Base-by-base conservation (phyloP, 2,888 invertebrate species). In the Lissonota sp. region DNA sequence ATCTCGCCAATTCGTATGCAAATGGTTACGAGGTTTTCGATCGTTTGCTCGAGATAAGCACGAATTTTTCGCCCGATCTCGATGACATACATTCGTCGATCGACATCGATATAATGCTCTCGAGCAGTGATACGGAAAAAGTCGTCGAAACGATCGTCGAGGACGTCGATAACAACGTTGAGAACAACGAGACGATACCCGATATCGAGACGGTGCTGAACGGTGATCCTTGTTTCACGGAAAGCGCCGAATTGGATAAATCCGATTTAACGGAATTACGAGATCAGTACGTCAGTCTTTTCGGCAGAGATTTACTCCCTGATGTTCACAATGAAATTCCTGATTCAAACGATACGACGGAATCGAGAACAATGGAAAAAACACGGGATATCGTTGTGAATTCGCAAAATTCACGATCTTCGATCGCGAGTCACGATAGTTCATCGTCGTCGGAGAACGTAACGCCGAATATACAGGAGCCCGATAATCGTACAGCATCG, bases 211-310 rank as follows among this genome's bases (percentile, higher is more conserved):
- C 78, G 6, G 85, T 86, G 0, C 72, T 86, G 0, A 86, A 84
- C 69, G 86, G 86, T 46, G 86, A 86, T 82, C 86, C 86, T 0
- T 86, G 85, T 62, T 86, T 86, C 63, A 86, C 85, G 8, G 83
- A 86, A 70, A 86, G 85, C 42, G 85, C 86, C 57, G 84, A 84
- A 53, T 69, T 85, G 12, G 86, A 86, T 46, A 86, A 84, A 67
- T 86, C 86, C 12, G 86, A 86, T 74, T 26, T 86, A 0, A 79
- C 84, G 1, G 86, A 86, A 73, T 49, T 86, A 3, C 83, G 72
- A 26, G 85, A 86, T 69, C 86, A 84, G 69, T 86, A 86, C 74
- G 85, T 77, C 2, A 86, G 86, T 67, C 70, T 86, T 6, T 57
- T 85, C 6, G 85, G 72, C 3, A 85, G 80, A 60, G 79, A 77